phyloP scores from a whole-genome alignment of 2,888 invertebrate genomes.

The Eudasyphora cyanicolor region DNA sequence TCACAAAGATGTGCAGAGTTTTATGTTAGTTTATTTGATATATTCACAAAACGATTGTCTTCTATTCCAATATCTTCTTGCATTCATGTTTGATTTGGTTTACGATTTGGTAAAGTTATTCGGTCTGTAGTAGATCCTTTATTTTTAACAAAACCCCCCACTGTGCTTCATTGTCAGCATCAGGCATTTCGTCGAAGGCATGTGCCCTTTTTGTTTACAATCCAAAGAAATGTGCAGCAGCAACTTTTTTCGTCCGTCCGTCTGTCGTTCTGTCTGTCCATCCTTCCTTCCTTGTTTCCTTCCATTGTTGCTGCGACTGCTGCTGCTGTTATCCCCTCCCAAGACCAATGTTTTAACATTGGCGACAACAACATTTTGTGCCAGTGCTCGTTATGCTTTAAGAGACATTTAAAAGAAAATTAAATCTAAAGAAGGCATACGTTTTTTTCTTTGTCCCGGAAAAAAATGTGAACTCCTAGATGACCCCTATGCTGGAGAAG shows the following conservation, averaged over 20 bases:
- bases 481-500: not conserved
- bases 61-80: too few relatives aligned
- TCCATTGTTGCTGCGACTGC: too few relatives aligned
- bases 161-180: slow-evolving; percentile 13
- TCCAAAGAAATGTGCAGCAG: slow-evolving; percentile 52
- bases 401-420: slow-evolving; percentile 54
- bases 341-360: slow-evolving; percentile 3
- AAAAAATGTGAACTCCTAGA: not conserved
- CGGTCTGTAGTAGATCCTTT: too few relatives aligned
- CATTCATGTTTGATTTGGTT: too few relatives aligned
- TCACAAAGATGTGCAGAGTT: too few relatives aligned
- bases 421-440: not conserved
- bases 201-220: slow-evolving; percentile 65
- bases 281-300: too few relatives aligned
- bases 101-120: too few relatives aligned
- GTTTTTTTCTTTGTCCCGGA: not conserved
- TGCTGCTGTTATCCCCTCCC: not conserved
- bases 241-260: slow-evolving; percentile 36
- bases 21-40: too few relatives aligned
- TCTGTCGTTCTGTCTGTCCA: not conserved
- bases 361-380: slow-evolving; percentile 31
- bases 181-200: slow-evolving; percentile 44
- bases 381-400: slow-evolving; percentile 52
- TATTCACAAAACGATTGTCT: too few relatives aligned
- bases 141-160: too few relatives aligned